Base-by-base conservation (phyloP, 2,888 invertebrate genomes). In the Caenorhabditis japonica region DNA sequence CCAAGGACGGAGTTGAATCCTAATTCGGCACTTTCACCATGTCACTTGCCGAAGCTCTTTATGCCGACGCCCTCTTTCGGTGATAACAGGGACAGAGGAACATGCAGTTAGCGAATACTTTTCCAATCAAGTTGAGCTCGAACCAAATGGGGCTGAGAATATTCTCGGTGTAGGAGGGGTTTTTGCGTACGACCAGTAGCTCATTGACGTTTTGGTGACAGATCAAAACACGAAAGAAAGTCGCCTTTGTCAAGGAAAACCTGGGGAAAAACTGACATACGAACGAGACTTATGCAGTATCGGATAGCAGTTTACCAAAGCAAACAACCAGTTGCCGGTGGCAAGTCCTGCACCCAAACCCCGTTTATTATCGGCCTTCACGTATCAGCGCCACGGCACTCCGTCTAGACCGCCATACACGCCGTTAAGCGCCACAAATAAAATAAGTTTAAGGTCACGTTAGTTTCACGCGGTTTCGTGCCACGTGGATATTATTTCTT, bases 1-100 rank as follows among this genome's bases (percentile, higher is more conserved):
- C 97, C 5, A 99, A 97, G 90, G 97, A 97, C 69, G 99, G 99
- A 79, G 94, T 95, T 70, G 90, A 99, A 62, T 97, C 97, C n/a
- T n/a, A n/a, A n/a, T n/a, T n/a, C 0, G 99, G 99, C 33, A 99
- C 99, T 2, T 91, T 99, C 27, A 97, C 95, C 2, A 97, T 96
- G 97, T 99, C 97, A 1, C 96, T 92, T 88, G 97, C 99, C 27
- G 99, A 95, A 74, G 96, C 96, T 4, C 91, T 94, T 73, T 95
- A 99, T 88, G 92, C 93, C 52, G 91, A 92, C 86, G 92, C 95
- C 25, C 85, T 88, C 59, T 91, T 97, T 60, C 91, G 92, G 76
- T 99, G 94, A 19, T 91, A 99, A 56, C 92, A 92, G 73, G 76
- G 76, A 58, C 71, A 84, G 46, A 83, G 83, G 79, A 77, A 77